Conservation (phyloP, 35 echinoderm and acorn worm genomes). For the Eucidaris tribuloides region DNA sequence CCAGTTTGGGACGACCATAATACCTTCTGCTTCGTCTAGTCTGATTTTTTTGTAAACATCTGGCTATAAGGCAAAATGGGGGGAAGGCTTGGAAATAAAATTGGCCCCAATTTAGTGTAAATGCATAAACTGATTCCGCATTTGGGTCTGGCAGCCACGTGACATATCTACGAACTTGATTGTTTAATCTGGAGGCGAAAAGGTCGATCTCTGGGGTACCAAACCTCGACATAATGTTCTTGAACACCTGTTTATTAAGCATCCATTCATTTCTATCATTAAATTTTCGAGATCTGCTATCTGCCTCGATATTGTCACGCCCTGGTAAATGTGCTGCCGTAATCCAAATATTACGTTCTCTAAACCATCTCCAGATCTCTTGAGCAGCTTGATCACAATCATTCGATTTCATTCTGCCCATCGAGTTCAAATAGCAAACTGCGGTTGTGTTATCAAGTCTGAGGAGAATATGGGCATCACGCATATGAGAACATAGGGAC, state of each 20-base stretch:
- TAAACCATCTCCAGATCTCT: conserved; percentile 3
- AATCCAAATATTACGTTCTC: neutral
- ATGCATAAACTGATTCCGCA: conserved; percentile 45
- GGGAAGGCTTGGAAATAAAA: conserved; percentile 54
- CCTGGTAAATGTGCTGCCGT: conserved; percentile 19
- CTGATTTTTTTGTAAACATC: conserved; percentile 29
- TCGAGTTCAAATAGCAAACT: neutral
- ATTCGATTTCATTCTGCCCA: neutral
- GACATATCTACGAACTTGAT: neutral
- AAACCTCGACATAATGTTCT: neutral
- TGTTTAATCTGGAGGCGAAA: conserved; percentile 18
- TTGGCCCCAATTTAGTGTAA: conserved; percentile 37
- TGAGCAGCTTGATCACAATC: neutral
- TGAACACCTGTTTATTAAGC: conserved; percentile 18
- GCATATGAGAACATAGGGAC: neutral
- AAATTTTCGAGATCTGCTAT: conserved; percentile 32
- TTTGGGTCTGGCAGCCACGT: conserved; percentile 44
- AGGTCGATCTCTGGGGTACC: conserved; percentile 44
- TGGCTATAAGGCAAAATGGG: conserved; percentile 9
- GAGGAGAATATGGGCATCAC: neutral
- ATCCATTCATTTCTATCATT: conserved; percentile 52
- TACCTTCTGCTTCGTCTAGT: conserved; percentile 18
- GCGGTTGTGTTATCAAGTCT: neutral
- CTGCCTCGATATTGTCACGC: neutral
- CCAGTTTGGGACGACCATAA: conserved; percentile 49